A percentile compares a stretch with the other conserved stretches of the same genome.
phyloP scores from a whole-genome alignment of 2,797 vertebrate species.

The Acrossocheilus fasciatus region DNA sequence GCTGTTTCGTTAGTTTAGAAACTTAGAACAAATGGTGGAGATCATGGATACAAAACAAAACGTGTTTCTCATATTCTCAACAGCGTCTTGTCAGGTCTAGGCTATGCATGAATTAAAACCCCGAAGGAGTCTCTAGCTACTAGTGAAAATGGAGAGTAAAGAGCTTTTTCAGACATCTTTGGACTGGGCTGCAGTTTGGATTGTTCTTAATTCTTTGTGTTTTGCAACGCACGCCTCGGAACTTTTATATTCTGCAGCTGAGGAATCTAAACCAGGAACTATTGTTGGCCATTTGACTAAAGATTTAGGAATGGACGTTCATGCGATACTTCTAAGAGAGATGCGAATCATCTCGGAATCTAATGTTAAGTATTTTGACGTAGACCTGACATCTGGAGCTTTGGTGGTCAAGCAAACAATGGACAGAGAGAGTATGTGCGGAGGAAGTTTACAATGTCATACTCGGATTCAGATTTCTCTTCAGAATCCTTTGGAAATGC shows the following conservation, averaged over 20 bases:
- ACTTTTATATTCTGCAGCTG: constrained; percentile 81
- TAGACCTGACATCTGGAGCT: constrained; percentile 77
- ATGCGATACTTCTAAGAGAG: constrained; percentile 74
- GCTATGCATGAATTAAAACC: neutral
- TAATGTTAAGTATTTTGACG: constrained; percentile 77
- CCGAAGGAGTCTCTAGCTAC: neutral
- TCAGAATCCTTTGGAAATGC: constrained; percentile 83
- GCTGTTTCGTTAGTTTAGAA: constrained; percentile 18
- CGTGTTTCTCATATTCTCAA: neutral
- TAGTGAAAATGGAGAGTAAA: constrained; percentile 39
- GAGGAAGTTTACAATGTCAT: constrained; percentile 75
- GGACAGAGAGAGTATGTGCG: constrained; percentile 83
- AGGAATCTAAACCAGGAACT: constrained; percentile 84
- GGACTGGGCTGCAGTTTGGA: constrained; percentile 78
- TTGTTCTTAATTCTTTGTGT: constrained; percentile 74
- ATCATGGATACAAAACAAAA: neutral
- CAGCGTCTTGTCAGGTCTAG: neutral
- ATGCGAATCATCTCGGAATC: constrained; percentile 79
- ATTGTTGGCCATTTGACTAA: constrained; percentile 82
- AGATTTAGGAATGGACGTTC: constrained; percentile 81
- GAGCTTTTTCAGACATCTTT: neutral
- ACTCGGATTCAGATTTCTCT: constrained; percentile 80
- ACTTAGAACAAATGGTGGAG: constrained; percentile 7
- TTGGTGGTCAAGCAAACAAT: constrained; percentile 81
- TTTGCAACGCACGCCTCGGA: constrained; percentile 76